Base-by-base conservation (phyloP, 2,797 vertebrate species). In the Onychomys leucogaster region DNA sequence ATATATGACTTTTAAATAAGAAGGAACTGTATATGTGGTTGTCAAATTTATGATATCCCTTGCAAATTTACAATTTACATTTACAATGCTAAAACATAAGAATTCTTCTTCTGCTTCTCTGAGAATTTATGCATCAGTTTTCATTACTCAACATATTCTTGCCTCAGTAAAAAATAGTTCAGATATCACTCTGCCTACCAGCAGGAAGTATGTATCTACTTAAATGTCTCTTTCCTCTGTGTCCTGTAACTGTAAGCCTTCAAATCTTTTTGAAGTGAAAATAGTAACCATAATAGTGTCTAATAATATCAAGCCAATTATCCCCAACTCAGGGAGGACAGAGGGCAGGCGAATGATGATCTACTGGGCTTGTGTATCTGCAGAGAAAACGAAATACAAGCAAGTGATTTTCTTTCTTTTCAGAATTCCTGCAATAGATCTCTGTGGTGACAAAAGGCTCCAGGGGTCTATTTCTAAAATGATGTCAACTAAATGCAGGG, bases 241-340 rank as follows among this genome's bases (percentile, higher is more conserved):
- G 75, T 81, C 29, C 84, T 85, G 80, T 65, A 94, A 94, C 57
- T 89, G 16, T 83, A 93, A 0, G 57, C 84, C 91, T 96, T 95
- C 92, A 89, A 96, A 78, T 89, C 83, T 88, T 95, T 96, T 92
- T 97, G 96, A 98, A 97, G 96, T 91, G 85, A 96, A 98, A 97
- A 96, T 96, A 97, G 97, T 98, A 97, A 94, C 94, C 77, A 89
- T 96, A 97, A 95, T 93, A 55, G 77, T 92, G 52, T 92, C 97
- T 97, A 96, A 97, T 97, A 98, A 96, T 98, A 96, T 97, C 86
- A 97, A 97, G 93, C 90, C 96, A 97, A 97, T 97, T 98, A 97
- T 97, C 77, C 87, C 57, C 61, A 93, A 73, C 95, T 96, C 95
- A 92, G 91, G 84, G 89, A 97, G 61, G 94, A 96, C 71, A 90